Base-by-base conservation (phyloP, 2,888 invertebrate genomes). In the Lingula anatina region DNA sequence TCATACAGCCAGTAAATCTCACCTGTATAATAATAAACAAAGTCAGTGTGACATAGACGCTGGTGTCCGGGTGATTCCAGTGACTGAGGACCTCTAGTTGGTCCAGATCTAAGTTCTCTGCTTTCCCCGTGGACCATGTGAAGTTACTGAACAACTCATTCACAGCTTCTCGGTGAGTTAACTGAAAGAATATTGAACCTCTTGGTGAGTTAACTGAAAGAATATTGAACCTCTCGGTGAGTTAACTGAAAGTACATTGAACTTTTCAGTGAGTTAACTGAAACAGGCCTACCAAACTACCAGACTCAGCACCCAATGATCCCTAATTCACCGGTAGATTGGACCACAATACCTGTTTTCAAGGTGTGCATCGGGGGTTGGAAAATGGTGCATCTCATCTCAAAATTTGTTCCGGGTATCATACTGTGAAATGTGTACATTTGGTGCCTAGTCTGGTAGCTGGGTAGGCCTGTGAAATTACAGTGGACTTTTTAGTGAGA, bases 61-160 rank as follows among this genome's bases (percentile, higher is more conserved):
- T 88, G 1, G 92, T 86, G 55, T 77, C 71, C 0, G 84, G 83
- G 0, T 92, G 90, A 46, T 84, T 82, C 96, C 97, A 96, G 75
- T 93, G 89, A 1, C 85, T 83, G 2, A 95, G 85, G 27, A 92
- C 82, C 39, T 86, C 86, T 47, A 87, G 86, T 71, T 96, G 90
- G 60, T 89, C 87, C 0, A 90, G 80, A 61, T 89, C 88, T 1
- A 89, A 80, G 28, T 48, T 49, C 62, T 88, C 84, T 12, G 81
- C 79, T 64, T 88, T 87, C 0, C 87, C 87, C 3, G 55, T 60
- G 1, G 75, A 64, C 96, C 96, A 97, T 0, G 95, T 94, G 76
- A 96, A 94, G 79, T 97, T 97, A 42, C 92, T 88, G 75, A 99
- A 96, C 47, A 99, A 79, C 49, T 87, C 85, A 5, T 86, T 78